A percentile compares a stretch with the other conserved stretches of the same genome.
These are phyloP conservation scores for Eumerus sabulonum DNA, from an alignment of 2,888 invertebrate genomes.

Conservation along the genomic window DNA sequence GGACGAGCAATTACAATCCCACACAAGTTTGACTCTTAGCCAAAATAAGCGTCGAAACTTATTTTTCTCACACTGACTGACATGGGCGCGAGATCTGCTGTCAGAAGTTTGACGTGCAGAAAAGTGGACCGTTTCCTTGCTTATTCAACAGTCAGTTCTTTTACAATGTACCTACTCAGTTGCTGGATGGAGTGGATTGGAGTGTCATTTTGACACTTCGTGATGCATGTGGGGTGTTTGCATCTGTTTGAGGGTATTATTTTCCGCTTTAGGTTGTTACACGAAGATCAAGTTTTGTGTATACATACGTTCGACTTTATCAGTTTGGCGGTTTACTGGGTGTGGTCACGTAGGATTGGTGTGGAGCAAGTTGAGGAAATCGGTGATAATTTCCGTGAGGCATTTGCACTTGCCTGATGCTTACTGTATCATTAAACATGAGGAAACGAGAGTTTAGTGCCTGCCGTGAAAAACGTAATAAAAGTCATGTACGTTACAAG, in stretches of 20 bases:
- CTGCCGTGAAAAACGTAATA: no score
- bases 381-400: no score
- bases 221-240: conserved; percentile 16
- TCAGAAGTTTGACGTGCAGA: neutral
- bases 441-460: no score
- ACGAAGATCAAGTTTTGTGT: conserved; percentile 4
- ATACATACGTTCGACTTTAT: neutral
- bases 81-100: no score
- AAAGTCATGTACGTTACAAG: no score
- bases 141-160: neutral
- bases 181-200: conserved; percentile 6
- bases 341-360: neutral
- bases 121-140: neutral
- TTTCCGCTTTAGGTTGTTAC: neutral
- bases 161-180: conserved; percentile 1
- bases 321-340: neutral
- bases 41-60: no score
- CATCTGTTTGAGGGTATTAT: neutral
- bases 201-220: conserved; percentile 35
- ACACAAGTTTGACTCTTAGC: no score
- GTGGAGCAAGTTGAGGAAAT: no score
- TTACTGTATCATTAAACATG: no score
- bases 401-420: no score
- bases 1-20: no score
- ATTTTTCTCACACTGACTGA: no score